These are phyloP conservation scores for Rhizoglyphus robini DNA, from an alignment of 1,140 invertebrate genomes.

Conservation along the genomic window DNA sequence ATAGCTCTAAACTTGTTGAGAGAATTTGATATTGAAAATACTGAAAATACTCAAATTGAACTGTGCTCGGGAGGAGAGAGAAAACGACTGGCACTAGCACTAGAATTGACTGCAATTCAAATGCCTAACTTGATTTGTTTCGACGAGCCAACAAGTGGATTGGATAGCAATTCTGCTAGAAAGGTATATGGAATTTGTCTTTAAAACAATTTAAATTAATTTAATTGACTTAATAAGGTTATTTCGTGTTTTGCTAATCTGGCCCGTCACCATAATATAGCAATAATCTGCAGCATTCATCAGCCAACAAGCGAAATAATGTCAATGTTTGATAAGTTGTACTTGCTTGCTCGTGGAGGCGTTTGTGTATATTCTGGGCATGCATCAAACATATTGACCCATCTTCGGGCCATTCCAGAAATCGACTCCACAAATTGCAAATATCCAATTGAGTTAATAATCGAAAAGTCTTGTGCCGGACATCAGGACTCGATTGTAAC, in stretches of 20 bases:
- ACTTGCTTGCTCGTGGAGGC: no score
- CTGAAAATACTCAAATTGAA: not conserved
- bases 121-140: slow-evolving; percentile 72
- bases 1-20: not conserved
- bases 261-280: no score
- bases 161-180: no score
- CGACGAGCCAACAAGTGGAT: no score
- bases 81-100: no score
- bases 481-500: not conserved
- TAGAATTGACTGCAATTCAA: no score
- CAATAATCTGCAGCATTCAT: no score
- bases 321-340: no score
- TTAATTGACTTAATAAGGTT: slow-evolving; percentile 39
- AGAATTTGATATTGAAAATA: not conserved
- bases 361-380: no score
- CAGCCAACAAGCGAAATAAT: no score
- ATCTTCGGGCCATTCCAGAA: not conserved
- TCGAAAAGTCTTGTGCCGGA: not conserved
- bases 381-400: not conserved
- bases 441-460: not conserved
- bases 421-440: not conserved
- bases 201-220: slow-evolving; percentile 74
- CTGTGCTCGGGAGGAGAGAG: slow-evolving; percentile 56
- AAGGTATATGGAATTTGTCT: no score
- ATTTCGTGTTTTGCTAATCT: slow-evolving; percentile 43